Percentiles rank a stretch among this genome's conserved stretches.
These are phyloP conservation scores for Solea senegalensis DNA, from an alignment of 2,113 vertebrate genomes.

Conservation along the genomic window DNA sequence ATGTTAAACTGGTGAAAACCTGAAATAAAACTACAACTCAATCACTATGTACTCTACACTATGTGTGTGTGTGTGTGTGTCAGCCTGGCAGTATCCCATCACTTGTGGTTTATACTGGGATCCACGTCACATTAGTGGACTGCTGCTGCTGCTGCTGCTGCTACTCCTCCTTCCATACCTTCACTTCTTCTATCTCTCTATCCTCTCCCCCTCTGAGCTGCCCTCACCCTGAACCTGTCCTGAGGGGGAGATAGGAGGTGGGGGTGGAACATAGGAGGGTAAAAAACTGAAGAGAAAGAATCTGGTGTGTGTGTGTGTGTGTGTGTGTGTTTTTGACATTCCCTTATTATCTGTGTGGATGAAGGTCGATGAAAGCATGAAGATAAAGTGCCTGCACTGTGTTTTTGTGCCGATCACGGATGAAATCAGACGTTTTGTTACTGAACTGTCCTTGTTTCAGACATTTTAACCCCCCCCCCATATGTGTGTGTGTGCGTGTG, in stretches of 20 bases:
- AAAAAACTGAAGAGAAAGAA: slow-evolving; percentile 16
- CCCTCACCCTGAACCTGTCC: slow-evolving; percentile 74
- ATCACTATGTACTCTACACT: too few relatives aligned
- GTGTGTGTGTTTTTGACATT: not conserved
- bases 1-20: too few relatives aligned
- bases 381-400: slow-evolving; percentile 10
- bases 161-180: slow-evolving; percentile 52
- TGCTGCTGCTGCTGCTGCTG: slow-evolving; percentile 49
- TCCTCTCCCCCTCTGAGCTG: slow-evolving; percentile 47
- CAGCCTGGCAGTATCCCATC: slow-evolving; percentile 56
- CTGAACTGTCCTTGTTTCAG: not conserved
- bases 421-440: not conserved
- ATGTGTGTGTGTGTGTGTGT: not conserved
- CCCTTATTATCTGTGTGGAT: slow-evolving; percentile 9
- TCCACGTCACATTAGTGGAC: slow-evolving; percentile 67
- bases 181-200: slow-evolving; percentile 44
- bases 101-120: slow-evolving; percentile 52
- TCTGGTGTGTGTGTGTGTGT: slow-evolving; percentile 4
- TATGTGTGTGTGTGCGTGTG: not conserved
- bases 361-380: slow-evolving; percentile 33
- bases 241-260: slow-evolving; percentile 41
- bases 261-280: slow-evolving; percentile 18
- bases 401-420: too few relatives aligned
- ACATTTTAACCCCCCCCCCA: too few relatives aligned
- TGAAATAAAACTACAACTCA: too few relatives aligned